phyloP scores from a whole-genome alignment of 2,888 invertebrate genomes.

The Neuroscelio doddi region DNA sequence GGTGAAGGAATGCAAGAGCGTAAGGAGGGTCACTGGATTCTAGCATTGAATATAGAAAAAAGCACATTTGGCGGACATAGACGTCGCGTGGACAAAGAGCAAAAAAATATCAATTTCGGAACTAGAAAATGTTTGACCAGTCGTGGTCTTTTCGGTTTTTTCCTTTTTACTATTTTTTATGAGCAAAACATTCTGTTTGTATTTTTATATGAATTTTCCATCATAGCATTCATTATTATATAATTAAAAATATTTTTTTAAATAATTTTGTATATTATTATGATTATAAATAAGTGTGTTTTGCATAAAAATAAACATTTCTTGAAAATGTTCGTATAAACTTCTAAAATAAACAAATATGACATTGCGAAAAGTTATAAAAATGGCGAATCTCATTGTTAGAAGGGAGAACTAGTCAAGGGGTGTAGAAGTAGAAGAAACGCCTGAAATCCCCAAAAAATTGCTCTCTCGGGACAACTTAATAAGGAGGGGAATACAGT shows the following conservation, averaged over 20 bases:
- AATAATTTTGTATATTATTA: not conserved
- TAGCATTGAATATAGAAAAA: slow-evolving; percentile 56
- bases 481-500: not conserved
- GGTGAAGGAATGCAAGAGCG: slow-evolving; percentile 40
- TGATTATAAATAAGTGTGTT: not conserved
- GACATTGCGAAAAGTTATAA: no score
- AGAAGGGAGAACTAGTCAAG: slow-evolving; percentile 16
- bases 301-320: not conserved
- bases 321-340: not conserved
- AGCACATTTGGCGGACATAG: slow-evolving; percentile 51
- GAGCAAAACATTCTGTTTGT: not conserved
- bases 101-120: slow-evolving; percentile 55
- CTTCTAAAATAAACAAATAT: no score
- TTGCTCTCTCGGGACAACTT: slow-evolving; percentile 35
- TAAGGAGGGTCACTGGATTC: slow-evolving; percentile 50
- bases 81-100: slow-evolving; percentile 44
- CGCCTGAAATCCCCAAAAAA: slow-evolving; percentile 44
- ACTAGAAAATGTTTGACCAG: slow-evolving; percentile 49
- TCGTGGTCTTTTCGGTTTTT: slow-evolving; percentile 26
- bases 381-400: slow-evolving; percentile 5
- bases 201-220: not conserved
- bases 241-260: not conserved
- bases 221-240: not conserved
- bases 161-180: slow-evolving; percentile 13
- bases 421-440: slow-evolving; percentile 29